Base-by-base conservation (phyloP, 2,888 invertebrate genomes). In the Pollenia labialis region DNA sequence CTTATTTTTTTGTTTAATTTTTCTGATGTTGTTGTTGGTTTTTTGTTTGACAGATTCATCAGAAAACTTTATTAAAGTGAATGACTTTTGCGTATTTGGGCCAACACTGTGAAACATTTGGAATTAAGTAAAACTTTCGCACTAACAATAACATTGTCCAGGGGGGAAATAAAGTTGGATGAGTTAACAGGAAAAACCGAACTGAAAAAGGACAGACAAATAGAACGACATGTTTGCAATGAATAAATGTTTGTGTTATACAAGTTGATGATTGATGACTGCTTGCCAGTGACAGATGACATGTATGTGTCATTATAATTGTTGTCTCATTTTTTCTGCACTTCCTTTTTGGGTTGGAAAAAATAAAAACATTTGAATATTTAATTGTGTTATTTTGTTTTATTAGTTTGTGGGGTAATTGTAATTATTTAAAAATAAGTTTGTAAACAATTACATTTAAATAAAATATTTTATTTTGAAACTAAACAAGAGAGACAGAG, bases 261-360 rank as follows among this genome's bases (percentile, higher is more conserved):
- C 76, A 64, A 82, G 62, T 76, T 82, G 82, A 82, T 82, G 32
- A 32, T 32, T 82, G 76, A 82, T 82, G 76, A 68, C 82, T 75
- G 76, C 32, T 54, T 82, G 82, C 64, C 82, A 76, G 52, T 82
- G 62, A 76, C 82, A 82, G 62, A 62, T 82, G 82, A 82, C 76
- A 76, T 71, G 76, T 76, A 32, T 82, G 54, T 64, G 64, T 72
- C 72, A 74, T 74, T 81, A 48, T 81, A 81, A 74, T 72, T 66
- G 48, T 66, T 81, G 40, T 48, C 58, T 18, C 66, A 8, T 48
- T 46, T 16, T 12, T 54, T 54, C 40, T 52, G 12, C 7, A n/a
- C 10, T 68, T 32, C 11, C 23, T 23, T 44, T 46, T 40, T 58
- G 8, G 48, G 56, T 71, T 62, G 62, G 44, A 32, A 72, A 79